A percentile compares a stretch with the other conserved stretches of the same genome.
Evolutionary conservation across 2,797 vertebrate species (phyloP).

Genomic region (Mormyrops boulengeri): DNA sequence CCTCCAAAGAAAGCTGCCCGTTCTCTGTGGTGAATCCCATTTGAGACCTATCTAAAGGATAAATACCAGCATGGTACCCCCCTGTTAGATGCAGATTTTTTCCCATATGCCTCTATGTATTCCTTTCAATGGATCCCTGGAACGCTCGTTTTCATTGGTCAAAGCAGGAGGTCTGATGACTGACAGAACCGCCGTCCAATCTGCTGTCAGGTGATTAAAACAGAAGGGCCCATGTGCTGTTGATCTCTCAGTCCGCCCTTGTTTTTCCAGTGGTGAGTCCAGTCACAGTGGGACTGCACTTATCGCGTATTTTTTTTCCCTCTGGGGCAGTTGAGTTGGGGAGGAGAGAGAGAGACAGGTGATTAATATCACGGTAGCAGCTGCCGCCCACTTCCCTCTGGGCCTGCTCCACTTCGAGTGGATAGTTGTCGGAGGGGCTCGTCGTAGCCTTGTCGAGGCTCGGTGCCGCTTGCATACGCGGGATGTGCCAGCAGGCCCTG

Average conservation of each 20-base stretch:
- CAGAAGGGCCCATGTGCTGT: background rate
- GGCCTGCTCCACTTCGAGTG: background rate
- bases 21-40: background rate
- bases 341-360: conserved; percentile 2
- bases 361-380: conserved; percentile 7
- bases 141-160: background rate
- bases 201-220: background rate
- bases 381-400: conserved; percentile 1
- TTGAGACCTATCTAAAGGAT: background rate
- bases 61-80: background rate
- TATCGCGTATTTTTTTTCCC: background rate
- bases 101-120: background rate
- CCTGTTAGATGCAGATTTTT: background rate
- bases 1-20: background rate
- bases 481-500: background rate
- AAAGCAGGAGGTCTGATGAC: background rate
- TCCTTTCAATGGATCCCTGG: background rate
- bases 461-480: background rate
- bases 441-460: background rate
- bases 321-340: background rate
- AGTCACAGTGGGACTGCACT: background rate
- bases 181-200: background rate
- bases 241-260: background rate
- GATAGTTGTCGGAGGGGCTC: background rate
- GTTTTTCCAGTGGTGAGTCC: background rate